Conservation (phyloP, 2,113 vertebrate genomes). For the Psephotus haematonotus region DNA sequence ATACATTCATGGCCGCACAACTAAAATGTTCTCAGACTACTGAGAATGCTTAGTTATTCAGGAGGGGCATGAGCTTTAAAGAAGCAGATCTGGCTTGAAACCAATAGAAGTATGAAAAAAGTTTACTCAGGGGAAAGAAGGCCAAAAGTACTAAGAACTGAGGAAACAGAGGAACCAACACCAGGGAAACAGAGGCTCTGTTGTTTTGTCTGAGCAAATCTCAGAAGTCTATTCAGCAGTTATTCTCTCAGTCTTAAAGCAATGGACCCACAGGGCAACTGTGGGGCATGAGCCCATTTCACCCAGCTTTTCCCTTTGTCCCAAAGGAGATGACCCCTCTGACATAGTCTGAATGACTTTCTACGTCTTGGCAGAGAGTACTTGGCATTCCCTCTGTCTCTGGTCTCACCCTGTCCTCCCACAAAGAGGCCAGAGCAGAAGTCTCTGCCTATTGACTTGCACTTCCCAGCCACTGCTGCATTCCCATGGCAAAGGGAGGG, state of each 20-base stretch:
- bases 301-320: constrained; percentile 1
- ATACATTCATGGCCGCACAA: background rate
- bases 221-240: constrained; percentile 45
- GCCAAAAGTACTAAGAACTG: constrained; percentile 16
- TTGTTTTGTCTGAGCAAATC: constrained; percentile 46
- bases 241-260: background rate
- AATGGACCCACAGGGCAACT: background rate
- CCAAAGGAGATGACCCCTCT: background rate
- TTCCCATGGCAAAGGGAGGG: background rate
- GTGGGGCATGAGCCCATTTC: background rate
- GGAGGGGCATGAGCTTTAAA: background rate
- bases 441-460: background rate
- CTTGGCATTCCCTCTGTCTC: background rate
- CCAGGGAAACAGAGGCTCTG: constrained; percentile 48
- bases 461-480: background rate
- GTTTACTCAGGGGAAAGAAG: constrained; percentile 53
- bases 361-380: background rate
- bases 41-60: constrained; percentile 1
- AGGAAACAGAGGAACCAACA: constrained; percentile 37
- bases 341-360: background rate
- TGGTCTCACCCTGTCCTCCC: background rate
- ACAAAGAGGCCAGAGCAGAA: background rate
- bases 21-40: constrained; percentile 17
- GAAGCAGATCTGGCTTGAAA: constrained; percentile 40
- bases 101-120: constrained; percentile 49